These are phyloP conservation scores for Ciconia boyciana DNA, from an alignment of 2,113 vertebrate genomes.

Conservation along the genomic window DNA sequence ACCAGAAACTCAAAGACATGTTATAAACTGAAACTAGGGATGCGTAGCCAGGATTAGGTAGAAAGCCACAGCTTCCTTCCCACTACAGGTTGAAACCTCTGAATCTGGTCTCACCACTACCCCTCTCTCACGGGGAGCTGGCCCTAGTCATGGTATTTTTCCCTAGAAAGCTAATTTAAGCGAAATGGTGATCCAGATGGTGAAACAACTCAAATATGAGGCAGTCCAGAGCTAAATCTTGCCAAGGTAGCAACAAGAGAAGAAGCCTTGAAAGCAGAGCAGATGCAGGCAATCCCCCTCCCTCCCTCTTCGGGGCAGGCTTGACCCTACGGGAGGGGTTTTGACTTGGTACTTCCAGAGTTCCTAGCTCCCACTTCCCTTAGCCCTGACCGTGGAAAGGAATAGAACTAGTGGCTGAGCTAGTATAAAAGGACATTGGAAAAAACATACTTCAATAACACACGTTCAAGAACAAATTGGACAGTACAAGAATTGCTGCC, in stretches of 20 bases:
- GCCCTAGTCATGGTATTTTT: neutral
- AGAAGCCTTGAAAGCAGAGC: neutral
- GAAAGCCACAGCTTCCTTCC: neutral
- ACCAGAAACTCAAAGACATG: neutral
- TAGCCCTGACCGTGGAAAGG: neutral
- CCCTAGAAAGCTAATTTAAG: neutral
- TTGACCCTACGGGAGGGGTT: neutral
- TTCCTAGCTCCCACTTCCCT: neutral
- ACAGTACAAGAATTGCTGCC: neutral
- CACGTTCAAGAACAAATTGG: neutral
- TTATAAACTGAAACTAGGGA: neutral
- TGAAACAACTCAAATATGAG: neutral
- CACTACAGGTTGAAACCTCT: neutral
- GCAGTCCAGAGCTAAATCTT: neutral
- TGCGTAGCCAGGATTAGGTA: neutral
- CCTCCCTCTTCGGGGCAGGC: neutral
- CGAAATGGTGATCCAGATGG: neutral
- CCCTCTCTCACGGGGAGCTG: neutral
- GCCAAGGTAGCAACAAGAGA: neutral
- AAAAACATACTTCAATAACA: neutral
- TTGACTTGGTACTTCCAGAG: neutral
- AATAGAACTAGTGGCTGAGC: neutral
- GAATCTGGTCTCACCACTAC: neutral
- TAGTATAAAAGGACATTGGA: neutral
- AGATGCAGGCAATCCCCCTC: neutral